Evolutionary conservation across 1,140 invertebrate species (phyloP).

Genomic region (Lepidurus couesii): DNA sequence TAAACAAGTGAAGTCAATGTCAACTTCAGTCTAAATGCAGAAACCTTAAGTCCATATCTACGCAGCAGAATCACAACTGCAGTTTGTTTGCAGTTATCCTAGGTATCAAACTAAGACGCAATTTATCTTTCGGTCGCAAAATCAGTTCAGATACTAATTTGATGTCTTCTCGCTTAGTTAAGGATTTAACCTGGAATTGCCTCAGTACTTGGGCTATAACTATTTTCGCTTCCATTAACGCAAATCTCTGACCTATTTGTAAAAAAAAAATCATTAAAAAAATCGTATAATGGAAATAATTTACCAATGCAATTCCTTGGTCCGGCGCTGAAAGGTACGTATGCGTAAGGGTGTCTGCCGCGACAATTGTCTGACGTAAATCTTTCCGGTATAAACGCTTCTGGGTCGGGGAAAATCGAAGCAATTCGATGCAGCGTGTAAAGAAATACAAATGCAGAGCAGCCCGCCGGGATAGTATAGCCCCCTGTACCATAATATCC

Average conservation of each 20-base stretch:
- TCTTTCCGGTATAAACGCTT: slow-evolving; percentile 54
- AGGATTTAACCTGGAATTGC: slow-evolving; percentile 53
- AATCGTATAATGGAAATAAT: slow-evolving; percentile 34
- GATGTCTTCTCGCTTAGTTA: slow-evolving; percentile 62
- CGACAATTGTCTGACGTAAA: slow-evolving; percentile 50
- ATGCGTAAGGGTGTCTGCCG: slow-evolving; percentile 50
- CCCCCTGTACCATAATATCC: slow-evolving; percentile 29
- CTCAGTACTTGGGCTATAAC: slow-evolving; percentile 76
- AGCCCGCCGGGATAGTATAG: slow-evolving; percentile 45
- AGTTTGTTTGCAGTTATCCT: not conserved
- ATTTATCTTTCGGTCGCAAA: slow-evolving; percentile 55
- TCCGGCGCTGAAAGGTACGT: slow-evolving; percentile 64
- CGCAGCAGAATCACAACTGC: no score
- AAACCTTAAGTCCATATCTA: no score
- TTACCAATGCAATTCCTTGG: slow-evolving; percentile 65
- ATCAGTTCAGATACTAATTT: slow-evolving; percentile 73
- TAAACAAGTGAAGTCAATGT: no score
- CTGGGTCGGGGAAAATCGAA: slow-evolving; percentile 52
- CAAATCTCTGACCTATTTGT: slow-evolving; percentile 71
- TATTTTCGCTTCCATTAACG: slow-evolving; percentile 77
- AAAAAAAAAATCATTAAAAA: not conserved
- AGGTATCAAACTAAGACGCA: slow-evolving; percentile 32
- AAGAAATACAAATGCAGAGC: slow-evolving; percentile 47
- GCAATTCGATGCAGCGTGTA: slow-evolving; percentile 55
- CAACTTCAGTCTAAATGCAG: no score